Evolutionary conservation across 2,797 vertebrate genomes (phyloP), one percentile per base, ranked within the genome.

Genomic region (Hyperoplus lanceolatus): DNA sequence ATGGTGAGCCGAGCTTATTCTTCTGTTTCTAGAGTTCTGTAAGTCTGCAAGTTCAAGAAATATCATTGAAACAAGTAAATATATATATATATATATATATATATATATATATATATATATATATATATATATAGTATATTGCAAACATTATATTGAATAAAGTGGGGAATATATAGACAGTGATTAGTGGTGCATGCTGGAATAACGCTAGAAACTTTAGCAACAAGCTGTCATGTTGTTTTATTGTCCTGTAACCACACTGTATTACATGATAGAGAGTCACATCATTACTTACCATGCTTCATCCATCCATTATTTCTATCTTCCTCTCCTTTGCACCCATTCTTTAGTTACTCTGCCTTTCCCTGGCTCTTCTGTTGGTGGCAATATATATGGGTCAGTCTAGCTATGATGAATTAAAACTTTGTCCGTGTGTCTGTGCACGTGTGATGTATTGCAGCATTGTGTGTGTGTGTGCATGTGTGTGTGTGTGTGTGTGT

Each of bases 331-430:
- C 4, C 51, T 11, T 13, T 73, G 39, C 51, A 43, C 55, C 13
- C 39, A 39, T 41, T 63, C 56, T 77, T 69, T 39, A 79, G 49
- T 77, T 57, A 64, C 74, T 79, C 64, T 80, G 46, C 21, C 68
- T 69, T 80, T 53, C 46, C 71, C 43, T 75, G 10, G 1, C 51
- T 46, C 36, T 69, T 42, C 62, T 89, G 87, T 92, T 85, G 84
- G 83, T 87, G 64, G 87, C 90, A 88, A 88, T 92, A 92, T 92
- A 92, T 94, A 83, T 93, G 85, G 91, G 88, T 90, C 85, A 86
- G 91, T 87, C 88, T 29, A 67, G 71, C 81, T 51, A 67, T 90
- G 91, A 94, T 94, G 82, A 92, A 94, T 94, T 92, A 90, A 95
- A 93, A 89, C 73, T 72, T n/a, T 71, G 69, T 81, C 62, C 10